phyloP scores from a whole-genome alignment of 1,140 invertebrate genomes.

The Apocrypta bakeri region DNA sequence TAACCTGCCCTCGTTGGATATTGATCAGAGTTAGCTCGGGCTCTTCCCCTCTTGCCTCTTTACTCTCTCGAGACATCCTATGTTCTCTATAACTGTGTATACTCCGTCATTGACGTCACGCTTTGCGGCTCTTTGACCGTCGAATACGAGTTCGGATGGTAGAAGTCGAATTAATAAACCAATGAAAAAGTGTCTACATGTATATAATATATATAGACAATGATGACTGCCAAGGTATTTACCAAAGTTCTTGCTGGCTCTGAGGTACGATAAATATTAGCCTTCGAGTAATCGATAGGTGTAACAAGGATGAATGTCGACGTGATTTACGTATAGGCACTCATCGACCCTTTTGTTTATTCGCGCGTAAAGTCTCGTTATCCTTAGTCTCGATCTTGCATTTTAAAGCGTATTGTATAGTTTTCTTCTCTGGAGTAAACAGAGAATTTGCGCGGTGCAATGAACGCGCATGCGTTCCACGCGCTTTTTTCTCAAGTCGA shows the following conservation, averaged over 20 bases:
- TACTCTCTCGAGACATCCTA: neutral
- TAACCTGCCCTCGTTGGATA: conserved; percentile 42
- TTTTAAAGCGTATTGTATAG: neutral
- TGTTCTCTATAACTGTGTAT: neutral
- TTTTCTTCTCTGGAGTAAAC: neutral
- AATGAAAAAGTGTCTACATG: neutral
- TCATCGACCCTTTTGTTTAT: neutral
- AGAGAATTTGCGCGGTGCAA: neutral
- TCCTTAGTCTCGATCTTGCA: neutral
- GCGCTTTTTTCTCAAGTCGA: neutral
- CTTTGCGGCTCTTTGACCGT: neutral
- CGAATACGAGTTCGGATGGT: neutral
- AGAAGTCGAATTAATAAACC: neutral
- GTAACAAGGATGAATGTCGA: neutral
- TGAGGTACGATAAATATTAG: neutral
- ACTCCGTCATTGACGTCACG: neutral
- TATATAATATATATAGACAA: neutral
- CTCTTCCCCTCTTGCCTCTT: neutral
- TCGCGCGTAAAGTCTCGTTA: neutral
- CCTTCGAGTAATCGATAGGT: neutral
- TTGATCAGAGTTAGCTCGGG: conserved; percentile 13
- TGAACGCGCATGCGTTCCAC: conserved; percentile 1
- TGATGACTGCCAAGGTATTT: neutral
- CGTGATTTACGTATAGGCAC: neutral
- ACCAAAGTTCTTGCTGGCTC: neutral